These are phyloP conservation scores for Tenualosa ilisha DNA, from an alignment of 2,797 vertebrate species.

Conservation along the genomic window DNA sequence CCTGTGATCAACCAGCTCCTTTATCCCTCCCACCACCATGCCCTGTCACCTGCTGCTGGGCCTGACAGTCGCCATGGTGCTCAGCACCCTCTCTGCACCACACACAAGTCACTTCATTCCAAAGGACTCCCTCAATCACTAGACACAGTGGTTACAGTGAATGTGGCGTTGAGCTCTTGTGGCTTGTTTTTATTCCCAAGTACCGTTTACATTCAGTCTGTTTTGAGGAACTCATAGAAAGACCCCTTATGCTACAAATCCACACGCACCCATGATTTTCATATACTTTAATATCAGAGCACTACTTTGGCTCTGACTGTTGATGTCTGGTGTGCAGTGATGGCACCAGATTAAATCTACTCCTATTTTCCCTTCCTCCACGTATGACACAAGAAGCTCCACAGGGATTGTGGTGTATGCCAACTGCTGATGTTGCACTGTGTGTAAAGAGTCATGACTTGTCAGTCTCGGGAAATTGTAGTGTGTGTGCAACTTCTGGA, in stretches of 20 bases:
- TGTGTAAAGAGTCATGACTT: neutral
- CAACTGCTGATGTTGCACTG: neutral
- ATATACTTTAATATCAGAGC: neutral
- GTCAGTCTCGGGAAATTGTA: neutral
- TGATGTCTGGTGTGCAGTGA: neutral
- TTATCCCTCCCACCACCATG: neutral
- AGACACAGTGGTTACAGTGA: neutral
- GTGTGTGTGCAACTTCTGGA: slow-evolving; percentile 1
- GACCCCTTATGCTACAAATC: neutral
- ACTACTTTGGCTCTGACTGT: neutral
- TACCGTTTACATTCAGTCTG: neutral
- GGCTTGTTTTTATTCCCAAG: neutral
- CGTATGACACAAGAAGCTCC: neutral
- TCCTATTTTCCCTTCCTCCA: neutral
- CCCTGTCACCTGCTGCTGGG: neutral
- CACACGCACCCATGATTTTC: neutral
- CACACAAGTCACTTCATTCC: neutral
- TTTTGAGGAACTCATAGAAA: neutral
- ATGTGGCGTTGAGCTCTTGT: neutral
- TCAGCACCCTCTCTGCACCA: neutral
- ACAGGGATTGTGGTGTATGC: neutral
- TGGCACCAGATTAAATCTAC: neutral
- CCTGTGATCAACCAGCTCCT: slow-evolving; percentile 3
- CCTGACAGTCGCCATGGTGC: neutral
- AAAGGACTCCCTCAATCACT: neutral